Evolutionary conservation across 1,140 invertebrate genomes (phyloP).

Genomic region (Eciton burchellii): DNA sequence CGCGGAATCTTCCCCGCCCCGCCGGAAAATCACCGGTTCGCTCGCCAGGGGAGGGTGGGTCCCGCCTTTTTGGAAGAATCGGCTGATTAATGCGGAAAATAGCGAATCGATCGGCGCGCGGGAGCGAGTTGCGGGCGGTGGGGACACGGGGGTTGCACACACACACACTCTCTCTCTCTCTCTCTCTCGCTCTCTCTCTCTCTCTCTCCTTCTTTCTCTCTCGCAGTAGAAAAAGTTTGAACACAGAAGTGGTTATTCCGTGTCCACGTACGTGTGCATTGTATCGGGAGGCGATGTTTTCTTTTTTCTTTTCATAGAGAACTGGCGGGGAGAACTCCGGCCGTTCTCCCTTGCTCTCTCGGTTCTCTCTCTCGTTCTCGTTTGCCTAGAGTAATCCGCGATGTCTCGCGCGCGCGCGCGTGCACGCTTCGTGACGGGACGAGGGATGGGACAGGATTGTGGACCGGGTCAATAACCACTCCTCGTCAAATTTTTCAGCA

Average conservation of each 20-base stretch:
- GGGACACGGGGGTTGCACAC: too few species aligned
- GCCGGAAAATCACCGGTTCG: neutral
- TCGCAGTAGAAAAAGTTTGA: slow-evolving; percentile 75
- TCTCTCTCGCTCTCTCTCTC: neutral
- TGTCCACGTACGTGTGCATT: slow-evolving; percentile 70
- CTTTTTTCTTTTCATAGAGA: neutral
- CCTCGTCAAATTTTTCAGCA: slow-evolving; percentile 83
- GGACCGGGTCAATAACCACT: slow-evolving; percentile 83
- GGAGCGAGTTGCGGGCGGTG: neutral
- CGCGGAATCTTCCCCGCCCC: too few species aligned
- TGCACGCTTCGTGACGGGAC: slow-evolving; percentile 59
- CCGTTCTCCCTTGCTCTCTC: neutral
- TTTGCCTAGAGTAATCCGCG: slow-evolving; percentile 51
- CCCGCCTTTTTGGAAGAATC: neutral
- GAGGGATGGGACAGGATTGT: slow-evolving; percentile 74
- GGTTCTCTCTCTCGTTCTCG: slow-evolving; percentile 20
- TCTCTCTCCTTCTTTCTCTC: neutral
- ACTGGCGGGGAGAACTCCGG: slow-evolving; percentile 46
- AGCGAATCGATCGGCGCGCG: neutral
- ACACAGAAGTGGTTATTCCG: slow-evolving; percentile 83
- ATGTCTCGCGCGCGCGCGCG: slow-evolving; percentile 24
- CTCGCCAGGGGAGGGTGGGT: neutral
- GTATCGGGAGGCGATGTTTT: slow-evolving; percentile 64
- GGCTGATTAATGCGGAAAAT: slow-evolving; percentile 1
- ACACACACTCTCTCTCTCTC: neutral